Percentiles rank a stretch among this genome's conserved stretches.
These are phyloP conservation scores for Hypomesus transpacificus DNA, from an alignment of 2,113 vertebrate species.

Conservation along the genomic window DNA sequence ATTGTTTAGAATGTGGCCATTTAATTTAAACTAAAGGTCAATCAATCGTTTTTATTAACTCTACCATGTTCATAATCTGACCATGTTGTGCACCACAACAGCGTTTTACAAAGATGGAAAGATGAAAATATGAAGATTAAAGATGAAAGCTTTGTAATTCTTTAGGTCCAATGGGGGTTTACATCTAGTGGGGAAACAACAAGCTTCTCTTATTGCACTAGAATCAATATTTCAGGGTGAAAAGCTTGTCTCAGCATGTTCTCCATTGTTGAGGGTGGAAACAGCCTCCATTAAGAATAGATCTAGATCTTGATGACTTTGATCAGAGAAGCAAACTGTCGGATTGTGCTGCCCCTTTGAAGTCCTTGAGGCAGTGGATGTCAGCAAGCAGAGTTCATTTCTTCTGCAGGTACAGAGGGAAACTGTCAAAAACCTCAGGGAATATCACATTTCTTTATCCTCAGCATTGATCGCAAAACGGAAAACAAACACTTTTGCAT, in stretches of 20 bases:
- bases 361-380: constrained; percentile 19
- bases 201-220: constrained; percentile 24
- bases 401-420: not conserved
- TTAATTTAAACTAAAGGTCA: no score
- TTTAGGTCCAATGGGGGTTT: not conserved
- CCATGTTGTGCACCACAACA: no score
- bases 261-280: not conserved
- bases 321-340: constrained; percentile 1
- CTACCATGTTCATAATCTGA: no score
- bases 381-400: constrained; percentile 19
- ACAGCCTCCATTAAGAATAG: not conserved
- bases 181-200: not conserved
- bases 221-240: constrained; percentile 43
- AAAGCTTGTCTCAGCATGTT: constrained; percentile 14
- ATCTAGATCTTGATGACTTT: constrained; percentile 19
- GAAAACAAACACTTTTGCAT: constrained; percentile 39
- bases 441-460: constrained; percentile 48
- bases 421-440: not conserved
- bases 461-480: constrained; percentile 50
- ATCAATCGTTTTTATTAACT: no score
- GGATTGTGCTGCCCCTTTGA: constrained; percentile 12
- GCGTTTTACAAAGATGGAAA: no score
- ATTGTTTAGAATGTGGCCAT: no score
- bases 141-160: no score
- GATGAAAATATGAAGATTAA: no score